Percentiles rank a stretch among this genome's conserved stretches.
Evolutionary conservation across 1,140 invertebrate genomes (phyloP).

Genomic region (Drosophila insularis): DNA sequence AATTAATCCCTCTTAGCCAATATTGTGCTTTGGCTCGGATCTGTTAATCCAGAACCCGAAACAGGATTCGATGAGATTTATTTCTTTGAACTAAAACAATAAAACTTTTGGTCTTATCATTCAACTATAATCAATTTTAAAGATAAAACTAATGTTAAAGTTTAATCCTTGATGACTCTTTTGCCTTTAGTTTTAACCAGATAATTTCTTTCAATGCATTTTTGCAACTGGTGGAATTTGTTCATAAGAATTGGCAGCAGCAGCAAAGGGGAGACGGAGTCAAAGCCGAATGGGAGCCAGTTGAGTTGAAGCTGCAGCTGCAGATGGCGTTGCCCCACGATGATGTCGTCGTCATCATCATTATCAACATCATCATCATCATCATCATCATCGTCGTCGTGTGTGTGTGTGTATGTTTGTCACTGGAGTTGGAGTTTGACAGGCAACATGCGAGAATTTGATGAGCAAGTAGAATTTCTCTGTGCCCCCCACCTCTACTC

Average conservation of each 20-base stretch:
- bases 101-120: too few relatives aligned
- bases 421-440: slow-evolving; percentile 64
- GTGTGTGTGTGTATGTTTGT: slow-evolving; percentile 58
- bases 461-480: slow-evolving; percentile 51
- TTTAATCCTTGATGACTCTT: too few relatives aligned
- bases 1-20: too few relatives aligned
- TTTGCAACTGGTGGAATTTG: slow-evolving; percentile 68
- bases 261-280: background rate
- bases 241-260: slow-evolving; percentile 70
- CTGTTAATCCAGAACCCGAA: too few relatives aligned
- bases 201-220: slow-evolving; percentile 26
- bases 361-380: background rate
- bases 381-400: slow-evolving; percentile 16
- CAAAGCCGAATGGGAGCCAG: background rate
- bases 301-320: slow-evolving; percentile 50
- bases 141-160: too few relatives aligned
- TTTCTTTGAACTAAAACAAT: too few relatives aligned
- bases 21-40: too few relatives aligned
- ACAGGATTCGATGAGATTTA: too few relatives aligned
- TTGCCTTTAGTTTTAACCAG: background rate
- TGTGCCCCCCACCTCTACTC: background rate
- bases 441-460: slow-evolving; percentile 81
- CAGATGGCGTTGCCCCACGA: slow-evolving; percentile 61
- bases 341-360: slow-evolving; percentile 31
- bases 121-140: too few relatives aligned